Evolutionary conservation across 1,140 invertebrate species (phyloP).

Genomic region (Rhynchophorus ferrugineus): DNA sequence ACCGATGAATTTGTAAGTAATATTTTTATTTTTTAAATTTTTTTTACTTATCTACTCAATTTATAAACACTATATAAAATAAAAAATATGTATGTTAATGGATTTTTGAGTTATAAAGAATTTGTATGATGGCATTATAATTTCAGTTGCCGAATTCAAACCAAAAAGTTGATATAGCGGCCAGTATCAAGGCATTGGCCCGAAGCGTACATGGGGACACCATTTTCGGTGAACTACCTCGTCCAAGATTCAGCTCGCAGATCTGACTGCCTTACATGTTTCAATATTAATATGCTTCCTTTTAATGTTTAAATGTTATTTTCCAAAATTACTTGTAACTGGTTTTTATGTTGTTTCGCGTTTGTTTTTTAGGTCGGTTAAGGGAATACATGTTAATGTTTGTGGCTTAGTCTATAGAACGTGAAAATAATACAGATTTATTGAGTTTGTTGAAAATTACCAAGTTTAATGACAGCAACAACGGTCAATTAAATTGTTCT

Average conservation of each 20-base stretch:
- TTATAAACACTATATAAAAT: background rate
- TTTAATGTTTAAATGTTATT: background rate
- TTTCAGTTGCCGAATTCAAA: conserved; percentile 29
- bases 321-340: background rate
- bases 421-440: too few species aligned
- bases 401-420: too few species aligned
- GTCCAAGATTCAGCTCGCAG: conserved; percentile 71
- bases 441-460: too few species aligned
- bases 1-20: conserved; percentile 8
- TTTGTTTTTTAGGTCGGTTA: background rate
- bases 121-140: conserved; percentile 4
- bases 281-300: background rate
- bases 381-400: too few species aligned
- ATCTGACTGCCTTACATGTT: conserved; percentile 44
- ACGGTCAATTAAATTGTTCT: too few species aligned
- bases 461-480: too few species aligned
- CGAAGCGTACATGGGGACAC: conserved; percentile 77
- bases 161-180: conserved; percentile 65
- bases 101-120: background rate
- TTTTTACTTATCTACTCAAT: background rate
- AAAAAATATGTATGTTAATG: too few species aligned
- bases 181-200: conserved; percentile 78
- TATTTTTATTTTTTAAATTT: background rate
- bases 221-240: conserved; percentile 75
- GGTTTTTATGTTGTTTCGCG: background rate